phyloP scores from a whole-genome alignment of 2,888 invertebrate genomes.

The Pristionchus fissidentatus region DNA sequence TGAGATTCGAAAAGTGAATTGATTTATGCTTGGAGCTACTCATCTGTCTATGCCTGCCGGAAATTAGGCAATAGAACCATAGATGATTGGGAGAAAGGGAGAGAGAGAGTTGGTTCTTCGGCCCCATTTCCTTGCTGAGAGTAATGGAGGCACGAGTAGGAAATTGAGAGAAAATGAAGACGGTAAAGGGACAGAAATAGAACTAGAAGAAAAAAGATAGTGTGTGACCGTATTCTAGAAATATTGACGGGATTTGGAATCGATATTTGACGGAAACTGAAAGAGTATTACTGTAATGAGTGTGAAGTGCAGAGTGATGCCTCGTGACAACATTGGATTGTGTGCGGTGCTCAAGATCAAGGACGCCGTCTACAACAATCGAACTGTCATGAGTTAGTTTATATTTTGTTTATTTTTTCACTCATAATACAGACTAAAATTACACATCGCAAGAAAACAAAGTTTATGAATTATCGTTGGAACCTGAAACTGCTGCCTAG shows the following conservation, averaged over 20 bases:
- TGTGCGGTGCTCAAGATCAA: slow-evolving; percentile 95
- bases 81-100: too few relatives aligned
- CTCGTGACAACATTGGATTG: slow-evolving; percentile 97
- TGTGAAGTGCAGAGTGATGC: slow-evolving; percentile 89
- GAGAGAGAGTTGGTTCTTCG: too few relatives aligned
- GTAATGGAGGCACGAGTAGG: not conserved
- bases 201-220: too few relatives aligned
- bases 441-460: too few relatives aligned
- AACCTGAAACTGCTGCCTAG: too few relatives aligned
- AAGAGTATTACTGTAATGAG: not conserved
- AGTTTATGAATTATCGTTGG: too few relatives aligned
- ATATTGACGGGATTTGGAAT: not conserved
- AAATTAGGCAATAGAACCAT: too few relatives aligned
- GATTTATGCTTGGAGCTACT: too few relatives aligned
- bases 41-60: too few relatives aligned
- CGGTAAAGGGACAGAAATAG: not conserved
- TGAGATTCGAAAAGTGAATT: too few relatives aligned
- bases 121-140: not conserved
- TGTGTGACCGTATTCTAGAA: too few relatives aligned
- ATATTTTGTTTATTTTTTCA: not conserved
- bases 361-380: slow-evolving; percentile 92
- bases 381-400: slow-evolving; percentile 76
- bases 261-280: not conserved
- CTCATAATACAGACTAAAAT: too few relatives aligned
- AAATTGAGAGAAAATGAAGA: not conserved